These are phyloP conservation scores for Pterois miles DNA, from an alignment of 2,797 vertebrate genomes.

Conservation along the genomic window DNA sequence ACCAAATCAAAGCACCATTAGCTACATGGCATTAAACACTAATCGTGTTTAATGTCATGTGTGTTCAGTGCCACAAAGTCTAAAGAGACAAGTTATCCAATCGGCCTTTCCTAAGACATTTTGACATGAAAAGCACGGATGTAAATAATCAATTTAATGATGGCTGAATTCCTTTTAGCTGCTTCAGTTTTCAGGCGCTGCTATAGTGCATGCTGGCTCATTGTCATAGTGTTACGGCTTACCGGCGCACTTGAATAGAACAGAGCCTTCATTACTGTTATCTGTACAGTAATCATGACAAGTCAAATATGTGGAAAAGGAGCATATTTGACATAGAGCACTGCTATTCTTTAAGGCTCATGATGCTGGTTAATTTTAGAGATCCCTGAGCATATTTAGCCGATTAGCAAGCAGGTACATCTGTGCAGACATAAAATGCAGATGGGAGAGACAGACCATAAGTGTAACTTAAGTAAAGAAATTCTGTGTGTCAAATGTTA, in stretches of 20 bases:
- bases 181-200: background rate
- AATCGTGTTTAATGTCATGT: too few species aligned
- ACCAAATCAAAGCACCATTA: conserved; percentile 3
- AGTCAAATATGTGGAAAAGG: background rate
- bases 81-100: background rate
- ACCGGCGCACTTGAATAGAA: background rate
- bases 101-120: background rate
- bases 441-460: too few species aligned
- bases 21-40: background rate
- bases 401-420: too few species aligned
- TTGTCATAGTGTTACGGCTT: background rate
- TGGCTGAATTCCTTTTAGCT: background rate
- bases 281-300: background rate
- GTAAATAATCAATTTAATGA: background rate
- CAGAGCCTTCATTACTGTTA: background rate
- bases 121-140: background rate
- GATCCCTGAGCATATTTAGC: too few species aligned
- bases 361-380: too few species aligned
- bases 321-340: background rate
- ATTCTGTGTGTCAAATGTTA: too few species aligned
- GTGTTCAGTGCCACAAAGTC: background rate
- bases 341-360: background rate
- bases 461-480: too few species aligned
- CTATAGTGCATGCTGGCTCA: background rate
- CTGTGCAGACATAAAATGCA: too few species aligned